Conservation (phyloP, 2,113 vertebrate species). For the Gymnogyps californianus region DNA sequence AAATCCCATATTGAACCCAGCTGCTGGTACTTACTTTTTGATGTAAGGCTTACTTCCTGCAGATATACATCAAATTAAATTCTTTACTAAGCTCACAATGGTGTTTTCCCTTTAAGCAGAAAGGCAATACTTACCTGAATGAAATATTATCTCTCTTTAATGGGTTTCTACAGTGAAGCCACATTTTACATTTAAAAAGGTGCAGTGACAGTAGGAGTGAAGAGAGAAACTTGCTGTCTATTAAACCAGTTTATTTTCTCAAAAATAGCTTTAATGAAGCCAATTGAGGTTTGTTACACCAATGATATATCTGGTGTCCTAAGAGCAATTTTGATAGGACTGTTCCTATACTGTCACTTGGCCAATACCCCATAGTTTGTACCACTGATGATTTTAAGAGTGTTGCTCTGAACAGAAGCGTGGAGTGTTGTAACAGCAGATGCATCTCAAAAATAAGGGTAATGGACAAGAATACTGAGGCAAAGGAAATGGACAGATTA, state of each 20-base stretch:
- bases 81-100: conserved; percentile 67
- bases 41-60: conserved; percentile 69
- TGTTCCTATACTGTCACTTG: background rate
- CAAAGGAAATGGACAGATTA: background rate
- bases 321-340: background rate
- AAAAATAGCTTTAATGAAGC: conserved; percentile 17
- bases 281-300: background rate
- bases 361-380: background rate
- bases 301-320: background rate
- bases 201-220: background rate
- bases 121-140: conserved; percentile 71
- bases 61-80: conserved; percentile 76
- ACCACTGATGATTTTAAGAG: background rate
- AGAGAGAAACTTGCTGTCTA: conserved; percentile 17
- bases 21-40: conserved; percentile 76
- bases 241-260: conserved; percentile 36
- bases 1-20: conserved; percentile 76
- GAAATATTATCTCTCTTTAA: conserved; percentile 71
- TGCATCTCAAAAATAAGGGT: background rate
- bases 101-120: conserved; percentile 66
- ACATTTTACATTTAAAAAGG: conserved; percentile 55
- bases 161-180: conserved; percentile 60
- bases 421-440: background rate
- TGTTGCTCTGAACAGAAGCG: background rate
- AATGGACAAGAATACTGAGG: background rate